These are phyloP conservation scores for Halcyon malimbica DNA, from an alignment of 2,113 vertebrate species.

Conservation along the genomic window DNA sequence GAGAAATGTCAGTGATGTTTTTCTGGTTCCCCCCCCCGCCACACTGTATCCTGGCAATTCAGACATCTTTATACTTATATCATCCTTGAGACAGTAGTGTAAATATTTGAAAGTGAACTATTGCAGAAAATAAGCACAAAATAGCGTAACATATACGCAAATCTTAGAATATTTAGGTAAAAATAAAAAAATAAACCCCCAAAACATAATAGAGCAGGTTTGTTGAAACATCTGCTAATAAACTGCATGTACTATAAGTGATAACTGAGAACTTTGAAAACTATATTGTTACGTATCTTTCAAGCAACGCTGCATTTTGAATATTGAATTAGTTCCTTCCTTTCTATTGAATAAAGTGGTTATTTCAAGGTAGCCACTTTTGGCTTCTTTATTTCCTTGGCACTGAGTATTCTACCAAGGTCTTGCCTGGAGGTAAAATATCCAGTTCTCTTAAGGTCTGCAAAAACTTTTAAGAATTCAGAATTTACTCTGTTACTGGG, in stretches of 20 bases:
- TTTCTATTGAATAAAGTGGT: neutral
- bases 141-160: neutral
- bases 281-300: neutral
- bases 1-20: neutral
- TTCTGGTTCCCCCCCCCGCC: neutral
- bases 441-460: neutral
- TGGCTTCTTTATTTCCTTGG: neutral
- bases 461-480: neutral
- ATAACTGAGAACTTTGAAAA: neutral
- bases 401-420: neutral
- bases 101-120: neutral
- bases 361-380: neutral
- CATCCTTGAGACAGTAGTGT: neutral
- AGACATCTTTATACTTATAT: neutral
- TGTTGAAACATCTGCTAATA: neutral
- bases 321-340: neutral
- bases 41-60: neutral
- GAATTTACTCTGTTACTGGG: neutral
- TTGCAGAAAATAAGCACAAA: neutral
- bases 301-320: neutral
- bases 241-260: neutral
- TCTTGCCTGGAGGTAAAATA: neutral
- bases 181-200: neutral
- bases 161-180: neutral
- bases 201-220: neutral